Base-by-base conservation (phyloP, 64 coral and sea anemone genomes). In the Anthopleura sola region DNA sequence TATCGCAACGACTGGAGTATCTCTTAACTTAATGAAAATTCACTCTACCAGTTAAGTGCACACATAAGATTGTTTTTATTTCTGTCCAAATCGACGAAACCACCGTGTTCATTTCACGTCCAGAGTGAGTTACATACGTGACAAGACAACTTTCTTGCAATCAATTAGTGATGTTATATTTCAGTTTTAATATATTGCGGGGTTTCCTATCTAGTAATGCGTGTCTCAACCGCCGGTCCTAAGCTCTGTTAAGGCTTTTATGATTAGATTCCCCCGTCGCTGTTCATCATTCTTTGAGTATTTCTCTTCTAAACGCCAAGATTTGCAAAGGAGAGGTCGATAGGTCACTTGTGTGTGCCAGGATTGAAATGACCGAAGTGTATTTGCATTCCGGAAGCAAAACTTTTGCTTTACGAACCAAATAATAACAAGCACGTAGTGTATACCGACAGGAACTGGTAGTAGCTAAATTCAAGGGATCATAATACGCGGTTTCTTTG, bases 351-450 rank as follows among this genome's bases (percentile, higher is more conserved):
- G 11, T 95, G 90, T 95, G 90, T 91, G 91, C 90, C 90, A 68
- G 86, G 60, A 33, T 82, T 83, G 66, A 32, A 29, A 28, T 71
- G 66, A 71, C 66, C 66, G 13, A 71, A 71, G 9, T 81, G 85
- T 81, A 89, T 92, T 95, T 92, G 93, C 90, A 88, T 89, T 71
- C 93, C 93, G 93, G 93, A 95, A 95, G 91, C 78, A 48, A 48
- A 32, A 81, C 78, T 81, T 71, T 71, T 32, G 66, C 66, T 71
- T 71, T 71, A 34, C 66, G 66, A 34, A 71, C 26, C 2, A 71
- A 71, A 71, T 71, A 71, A 32, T 34, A 31, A 71, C 26, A 71
- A 29, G 66, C 66, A 71, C 28, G 28, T 71, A 71, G 66, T 71
- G 66, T 34, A 34, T 71, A 80, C 68, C 88, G 85, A 94, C 88